Evolutionary conservation across 2,888 invertebrate genomes (phyloP).

Genomic region (Agrotis puta): DNA sequence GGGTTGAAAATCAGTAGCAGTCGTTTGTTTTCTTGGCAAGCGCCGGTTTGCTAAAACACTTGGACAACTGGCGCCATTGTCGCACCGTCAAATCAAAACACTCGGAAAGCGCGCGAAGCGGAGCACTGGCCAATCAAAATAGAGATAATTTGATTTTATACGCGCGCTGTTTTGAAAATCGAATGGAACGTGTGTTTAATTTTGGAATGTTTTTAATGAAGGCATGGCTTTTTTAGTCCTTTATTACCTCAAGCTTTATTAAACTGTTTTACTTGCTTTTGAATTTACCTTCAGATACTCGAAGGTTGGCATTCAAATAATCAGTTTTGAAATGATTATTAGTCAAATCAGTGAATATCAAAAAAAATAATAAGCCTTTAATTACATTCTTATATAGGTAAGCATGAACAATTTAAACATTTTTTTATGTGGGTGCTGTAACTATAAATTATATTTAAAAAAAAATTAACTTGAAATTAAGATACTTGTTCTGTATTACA

Average conservation of each 20-base stretch:
- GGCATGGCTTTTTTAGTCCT: constrained; percentile 4
- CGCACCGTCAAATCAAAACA: constrained; percentile 85
- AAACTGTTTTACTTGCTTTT: too few species aligned
- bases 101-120: constrained; percentile 79
- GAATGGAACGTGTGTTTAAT: constrained; percentile 64
- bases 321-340: too few species aligned
- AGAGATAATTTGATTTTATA: constrained; percentile 84
- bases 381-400: too few species aligned
- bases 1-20: constrained; percentile 49
- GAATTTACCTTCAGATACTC: too few species aligned
- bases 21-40: constrained; percentile 63
- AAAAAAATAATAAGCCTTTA: too few species aligned
- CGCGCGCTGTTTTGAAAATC: constrained; percentile 80
- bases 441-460: too few species aligned
- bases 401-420: too few species aligned
- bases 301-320: too few species aligned
- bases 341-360: too few species aligned
- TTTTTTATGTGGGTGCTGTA: too few species aligned
- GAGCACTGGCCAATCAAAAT: constrained; percentile 86
- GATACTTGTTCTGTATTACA: background rate
- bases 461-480: too few species aligned
- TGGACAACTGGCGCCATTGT: constrained; percentile 85
- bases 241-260: too few species aligned
- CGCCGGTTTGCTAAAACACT: constrained; percentile 84
- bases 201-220: constrained; percentile 37